Evolutionary conservation across 1,140 invertebrate genomes (phyloP), one percentile per base, ranked within the genome.

Genomic region (Helicoverpa zea): DNA sequence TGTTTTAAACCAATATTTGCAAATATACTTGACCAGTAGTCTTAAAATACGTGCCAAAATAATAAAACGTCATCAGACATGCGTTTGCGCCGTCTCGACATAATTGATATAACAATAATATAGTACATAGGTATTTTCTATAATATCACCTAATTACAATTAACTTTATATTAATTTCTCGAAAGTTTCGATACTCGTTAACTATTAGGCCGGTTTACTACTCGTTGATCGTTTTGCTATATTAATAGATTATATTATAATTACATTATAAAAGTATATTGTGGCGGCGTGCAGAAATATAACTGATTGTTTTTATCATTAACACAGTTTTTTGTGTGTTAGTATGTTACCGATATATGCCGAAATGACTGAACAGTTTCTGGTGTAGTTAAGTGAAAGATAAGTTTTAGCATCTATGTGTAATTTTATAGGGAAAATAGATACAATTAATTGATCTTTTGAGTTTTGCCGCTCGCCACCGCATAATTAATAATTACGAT

Each of bases 121-220:
- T 18, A 47, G 23, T 51, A 70, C 56, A 73, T 56, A n/a, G n/a
- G n/a, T n/a, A 54, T 9, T 30, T 16, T n/a, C 12, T 59, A 74
- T 72, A 56, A 43, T 12, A 59, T 59, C 49, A 75, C 23, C 18
- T 49, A 61, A 12, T 43, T n/a, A 75, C 75, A 59, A 72, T 51
- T 66, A 56, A 74, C 54, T 66, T 29, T 74, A 70, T 51, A 83
- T 56, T 66, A 56, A 76, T 68, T 81, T 82, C 77, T 86, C 85
- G 81, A 82, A 77, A 76, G 23, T 58, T 82, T 84, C 83, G 84
- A 85, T 81, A 66, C 47, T 79, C 61, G 75, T 84, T 91, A 90
- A 88, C 68, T 90, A 92, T 92, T 92, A 92, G 91, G 91, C 91
- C 91, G 91, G 89, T 92, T 66, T 79, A 92, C 91, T 92, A 92